These are phyloP conservation scores for Alces alces DNA, from an alignment of 2,113 vertebrate species.

Conservation along the genomic window DNA sequence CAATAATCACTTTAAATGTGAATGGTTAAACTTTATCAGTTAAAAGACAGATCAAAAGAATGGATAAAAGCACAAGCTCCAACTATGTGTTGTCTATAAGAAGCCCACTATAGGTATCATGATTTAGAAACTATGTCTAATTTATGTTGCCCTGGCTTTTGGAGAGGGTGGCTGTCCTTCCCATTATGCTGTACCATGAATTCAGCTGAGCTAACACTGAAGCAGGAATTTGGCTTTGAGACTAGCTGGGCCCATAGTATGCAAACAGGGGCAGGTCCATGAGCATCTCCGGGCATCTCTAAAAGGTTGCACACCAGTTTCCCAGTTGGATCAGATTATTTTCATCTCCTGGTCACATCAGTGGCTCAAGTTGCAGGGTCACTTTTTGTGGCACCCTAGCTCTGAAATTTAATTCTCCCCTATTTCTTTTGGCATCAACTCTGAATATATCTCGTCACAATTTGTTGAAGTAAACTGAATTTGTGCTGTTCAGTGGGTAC, in stretches of 20 bases:
- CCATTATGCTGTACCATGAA: background rate
- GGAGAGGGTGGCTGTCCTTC: background rate
- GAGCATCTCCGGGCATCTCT: background rate
- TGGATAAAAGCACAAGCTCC: background rate
- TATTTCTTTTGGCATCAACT: background rate
- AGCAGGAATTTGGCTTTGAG: background rate
- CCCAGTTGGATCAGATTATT: background rate
- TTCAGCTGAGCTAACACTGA: background rate
- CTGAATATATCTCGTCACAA: background rate
- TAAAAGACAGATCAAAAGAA: background rate
- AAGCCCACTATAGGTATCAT: background rate
- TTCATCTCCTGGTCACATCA: accelerated
- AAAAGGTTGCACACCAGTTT: background rate
- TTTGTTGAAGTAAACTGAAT: conserved; percentile 33
- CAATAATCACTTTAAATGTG: background rate
- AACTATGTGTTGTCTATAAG: background rate
- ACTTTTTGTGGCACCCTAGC: background rate
- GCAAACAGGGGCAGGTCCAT: too few species aligned
- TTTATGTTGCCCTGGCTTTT: background rate
- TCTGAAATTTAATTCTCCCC: background rate
- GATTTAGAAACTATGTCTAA: background rate
- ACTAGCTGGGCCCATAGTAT: too few species aligned
- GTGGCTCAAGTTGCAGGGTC: conserved; percentile 28
- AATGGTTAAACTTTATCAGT: background rate
- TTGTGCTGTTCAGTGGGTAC: background rate